Percentiles rank a stretch among this genome's conserved stretches.
Conservation (phyloP, 2,797 vertebrate species). For the Coluber constrictor region DNA sequence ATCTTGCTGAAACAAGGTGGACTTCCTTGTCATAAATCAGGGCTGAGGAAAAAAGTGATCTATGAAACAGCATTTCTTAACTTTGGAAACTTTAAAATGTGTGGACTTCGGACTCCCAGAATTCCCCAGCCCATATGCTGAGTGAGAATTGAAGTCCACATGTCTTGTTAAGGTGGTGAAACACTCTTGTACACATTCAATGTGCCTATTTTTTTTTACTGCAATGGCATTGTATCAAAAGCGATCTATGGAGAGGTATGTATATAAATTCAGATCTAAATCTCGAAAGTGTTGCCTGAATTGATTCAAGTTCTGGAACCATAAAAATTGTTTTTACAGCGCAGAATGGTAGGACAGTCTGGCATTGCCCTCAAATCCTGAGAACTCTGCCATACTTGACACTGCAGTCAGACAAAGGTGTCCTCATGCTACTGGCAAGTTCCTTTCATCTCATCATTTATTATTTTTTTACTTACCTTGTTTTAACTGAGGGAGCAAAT, state of each 20-base stretch:
- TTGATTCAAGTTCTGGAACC: background rate
- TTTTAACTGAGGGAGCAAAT: conserved; percentile 3
- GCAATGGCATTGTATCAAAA: background rate
- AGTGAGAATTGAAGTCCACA: background rate
- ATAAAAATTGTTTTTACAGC: background rate
- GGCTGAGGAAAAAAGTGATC: background rate
- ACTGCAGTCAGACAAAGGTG: conserved; percentile 2
- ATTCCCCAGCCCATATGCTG: background rate
- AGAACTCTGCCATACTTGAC: background rate
- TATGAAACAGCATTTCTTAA: background rate
- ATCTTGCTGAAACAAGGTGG: background rate
- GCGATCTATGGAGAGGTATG: background rate
- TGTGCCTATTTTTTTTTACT: no score
- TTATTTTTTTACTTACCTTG: background rate
- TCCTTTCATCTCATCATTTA: conserved; percentile 6
- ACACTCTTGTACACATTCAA: background rate
- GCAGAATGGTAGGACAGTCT: background rate
- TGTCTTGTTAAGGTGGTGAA: background rate
- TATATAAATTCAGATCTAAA: background rate
- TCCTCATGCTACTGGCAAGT: accelerated
- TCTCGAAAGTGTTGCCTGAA: background rate
- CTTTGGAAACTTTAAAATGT: background rate
- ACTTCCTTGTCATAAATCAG: background rate
- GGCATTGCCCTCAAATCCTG: background rate
- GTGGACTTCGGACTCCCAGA: background rate